Conservation (phyloP, 2,888 invertebrate species). For the Pollenia griseotomentosa region DNA sequence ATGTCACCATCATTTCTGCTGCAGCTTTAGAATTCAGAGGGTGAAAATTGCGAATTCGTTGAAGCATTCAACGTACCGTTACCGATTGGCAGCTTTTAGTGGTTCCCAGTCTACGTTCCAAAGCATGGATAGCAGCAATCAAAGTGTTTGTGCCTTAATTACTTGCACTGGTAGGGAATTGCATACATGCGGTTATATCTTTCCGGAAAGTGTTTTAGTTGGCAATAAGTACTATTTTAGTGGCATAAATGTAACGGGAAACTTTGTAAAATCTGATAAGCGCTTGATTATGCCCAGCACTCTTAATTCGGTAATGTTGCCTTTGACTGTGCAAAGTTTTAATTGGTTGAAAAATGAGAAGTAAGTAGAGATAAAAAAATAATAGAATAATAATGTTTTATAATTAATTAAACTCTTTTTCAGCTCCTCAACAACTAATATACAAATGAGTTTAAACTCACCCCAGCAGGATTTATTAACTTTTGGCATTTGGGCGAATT, state of each 20-base stretch:
- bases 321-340: constrained; percentile 77
- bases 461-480: constrained; percentile 80
- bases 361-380: constrained; percentile 35
- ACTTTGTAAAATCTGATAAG: constrained; percentile 71
- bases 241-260: constrained; percentile 75
- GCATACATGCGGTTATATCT: constrained; percentile 83
- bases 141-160: constrained; percentile 85
- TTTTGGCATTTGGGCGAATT: constrained; percentile 82
- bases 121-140: constrained; percentile 83
- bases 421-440: constrained; percentile 56
- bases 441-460: constrained; percentile 73
- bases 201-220: constrained; percentile 73
- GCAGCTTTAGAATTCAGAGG: constrained; percentile 78
- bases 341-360: constrained; percentile 74
- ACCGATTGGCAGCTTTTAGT: constrained; percentile 78
- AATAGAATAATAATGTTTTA: neutral
- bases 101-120: constrained; percentile 78
- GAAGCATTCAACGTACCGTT: constrained; percentile 78
- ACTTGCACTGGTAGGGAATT: constrained; percentile 83
- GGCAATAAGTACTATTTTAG: constrained; percentile 78
- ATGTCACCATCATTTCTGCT: constrained; percentile 80
- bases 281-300: constrained; percentile 81
- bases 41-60: constrained; percentile 53
- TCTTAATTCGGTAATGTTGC: constrained; percentile 78
- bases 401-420: neutral